Evolutionary conservation across 2,888 invertebrate genomes (phyloP).

Genomic region (Dynastes maya): DNA sequence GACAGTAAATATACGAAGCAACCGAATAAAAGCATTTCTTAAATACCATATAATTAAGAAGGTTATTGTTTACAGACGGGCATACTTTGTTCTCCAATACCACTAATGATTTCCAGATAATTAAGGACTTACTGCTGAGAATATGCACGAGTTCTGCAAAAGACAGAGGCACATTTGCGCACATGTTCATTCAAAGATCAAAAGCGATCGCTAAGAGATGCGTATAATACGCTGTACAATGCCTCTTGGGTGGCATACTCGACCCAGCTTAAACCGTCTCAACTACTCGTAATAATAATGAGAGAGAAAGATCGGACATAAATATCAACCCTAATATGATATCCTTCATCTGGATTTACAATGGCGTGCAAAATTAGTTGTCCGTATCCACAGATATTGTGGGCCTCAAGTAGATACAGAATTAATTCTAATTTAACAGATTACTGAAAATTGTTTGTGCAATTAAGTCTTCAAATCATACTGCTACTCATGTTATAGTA

Average conservation of each 20-base stretch:
- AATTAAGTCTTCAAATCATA: no score
- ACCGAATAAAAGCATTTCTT: no score
- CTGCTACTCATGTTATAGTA: no score
- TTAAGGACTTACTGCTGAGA: conserved; percentile 3
- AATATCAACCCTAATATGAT: conserved; percentile 33
- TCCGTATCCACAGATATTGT: not conserved
- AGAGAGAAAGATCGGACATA: conserved; percentile 37
- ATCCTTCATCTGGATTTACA: conserved; percentile 10
- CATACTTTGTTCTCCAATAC: not conserved
- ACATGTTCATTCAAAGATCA: conserved; percentile 22
- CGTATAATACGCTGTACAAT: conserved; percentile 8
- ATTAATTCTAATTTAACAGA: no score
- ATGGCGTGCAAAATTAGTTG: not conserved
- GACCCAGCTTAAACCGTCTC: conserved; percentile 1
- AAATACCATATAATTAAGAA: no score
- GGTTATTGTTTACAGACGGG: no score
- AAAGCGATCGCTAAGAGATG: conserved; percentile 18
- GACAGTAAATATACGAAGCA: no score
- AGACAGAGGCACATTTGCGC: conserved; percentile 8
- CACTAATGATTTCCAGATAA: conserved; percentile 5
- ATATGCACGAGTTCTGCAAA: not conserved
- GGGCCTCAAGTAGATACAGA: no score
- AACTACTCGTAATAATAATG: conserved; percentile 6
- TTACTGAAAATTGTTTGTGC: no score
- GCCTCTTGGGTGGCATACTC: conserved; percentile 26